A percentile compares a stretch with the other conserved stretches of the same genome.
phyloP scores from a whole-genome alignment of 2,113 vertebrate species.

The Terrapene triunguis region DNA sequence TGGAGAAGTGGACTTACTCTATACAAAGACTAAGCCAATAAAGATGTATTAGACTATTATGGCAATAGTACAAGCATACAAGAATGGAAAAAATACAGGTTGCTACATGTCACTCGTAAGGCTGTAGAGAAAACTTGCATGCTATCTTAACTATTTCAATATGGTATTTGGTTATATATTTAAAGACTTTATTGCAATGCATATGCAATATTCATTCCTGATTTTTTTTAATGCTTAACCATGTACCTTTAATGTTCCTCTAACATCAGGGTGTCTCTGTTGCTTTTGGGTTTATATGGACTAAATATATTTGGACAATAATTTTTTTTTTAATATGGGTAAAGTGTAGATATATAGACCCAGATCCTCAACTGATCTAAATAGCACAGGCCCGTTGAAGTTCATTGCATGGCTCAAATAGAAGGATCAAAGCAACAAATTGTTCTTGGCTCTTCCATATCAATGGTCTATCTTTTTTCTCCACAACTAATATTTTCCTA shows the following conservation, averaged over 20 bases:
- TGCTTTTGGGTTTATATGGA: neutral
- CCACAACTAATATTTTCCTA: neutral
- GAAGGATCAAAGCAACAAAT: neutral
- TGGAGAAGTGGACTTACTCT: neutral
- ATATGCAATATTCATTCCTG: fast-evolving
- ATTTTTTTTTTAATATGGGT: neutral
- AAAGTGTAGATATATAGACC: neutral
- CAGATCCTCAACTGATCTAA: neutral
- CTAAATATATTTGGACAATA: neutral
- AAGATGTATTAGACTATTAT: neutral
- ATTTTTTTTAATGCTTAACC: neutral
- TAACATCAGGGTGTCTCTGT: neutral
- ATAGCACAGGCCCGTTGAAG: neutral
- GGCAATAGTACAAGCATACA: neutral
- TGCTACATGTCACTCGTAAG: neutral
- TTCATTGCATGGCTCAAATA: neutral
- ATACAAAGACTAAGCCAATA: neutral
- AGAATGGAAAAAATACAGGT: neutral
- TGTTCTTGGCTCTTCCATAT: neutral
- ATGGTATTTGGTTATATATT: neutral
- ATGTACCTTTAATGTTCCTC: neutral
- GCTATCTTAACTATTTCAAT: neutral
- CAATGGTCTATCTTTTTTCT: neutral
- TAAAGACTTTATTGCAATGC: neutral
- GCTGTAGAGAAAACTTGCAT: neutral